Base-by-base conservation (phyloP, 1,140 invertebrate genomes). In the Drosophila littoralis region DNA sequence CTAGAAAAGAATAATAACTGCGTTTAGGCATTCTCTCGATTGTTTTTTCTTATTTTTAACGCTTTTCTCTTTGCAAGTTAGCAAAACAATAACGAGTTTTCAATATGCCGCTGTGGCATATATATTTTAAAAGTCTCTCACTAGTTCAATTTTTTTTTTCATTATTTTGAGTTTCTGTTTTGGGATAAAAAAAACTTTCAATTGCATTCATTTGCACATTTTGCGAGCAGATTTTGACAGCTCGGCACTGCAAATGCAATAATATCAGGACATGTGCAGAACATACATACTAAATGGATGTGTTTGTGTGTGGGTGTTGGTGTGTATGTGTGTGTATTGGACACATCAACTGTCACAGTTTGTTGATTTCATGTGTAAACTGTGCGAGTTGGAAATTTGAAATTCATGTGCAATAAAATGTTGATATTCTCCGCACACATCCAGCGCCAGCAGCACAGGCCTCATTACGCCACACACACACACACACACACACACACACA, bases 371-470 rank as follows among this genome's bases (percentile, higher is more conserved):
- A 12, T 48, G 15, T 63, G 45, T 48, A 77, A 52, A 59, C 35
- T 66, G 22, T 61, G 59, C 51, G 36, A 68, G 65, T 36, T 60
- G 45, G 33, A 61, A 51, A 57, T 68, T 72, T 71, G 40, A 64
- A 69, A 84, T 80, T 76, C 57, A 77, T 77, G 79, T 77, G 65
- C 74, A 74, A 75, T 80, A 69, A 72, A 78, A 83, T 59, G 60
- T 73, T 76, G 73, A 72, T 84, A 59, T 40, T 28, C 36, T 71
- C 33, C 36, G 43, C 60, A 45, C 46, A 60, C 9, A 46, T 50
- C 7, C 38, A 28, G 7, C 22, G 17, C 4, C 28, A 46, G 6
- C 8, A 36, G 8, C 69, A 52, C 42, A 75, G 59, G 13, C 60
- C 67, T 79, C 72, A 83, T 83, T 79, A 83, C 55, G 54, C 64